Percentiles rank a stretch among this genome's conserved stretches.
phyloP scores from a whole-genome alignment of 2,113 vertebrate genomes.

The Cyphomyrus discorhynchus region DNA sequence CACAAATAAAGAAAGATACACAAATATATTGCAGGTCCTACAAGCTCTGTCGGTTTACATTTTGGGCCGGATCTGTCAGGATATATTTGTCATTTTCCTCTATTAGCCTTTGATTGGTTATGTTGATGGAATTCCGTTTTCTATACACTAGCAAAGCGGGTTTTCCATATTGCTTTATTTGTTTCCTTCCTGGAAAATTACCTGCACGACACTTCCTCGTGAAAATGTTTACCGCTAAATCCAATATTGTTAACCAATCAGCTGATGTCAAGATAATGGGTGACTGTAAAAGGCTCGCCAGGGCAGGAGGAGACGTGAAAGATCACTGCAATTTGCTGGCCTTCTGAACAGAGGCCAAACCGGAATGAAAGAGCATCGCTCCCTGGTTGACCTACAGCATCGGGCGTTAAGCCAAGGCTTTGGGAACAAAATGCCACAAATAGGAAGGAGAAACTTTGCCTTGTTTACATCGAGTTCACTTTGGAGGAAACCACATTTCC shows the following conservation, averaged over 20 bases:
- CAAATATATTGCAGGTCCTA: neutral
- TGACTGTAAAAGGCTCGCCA: neutral
- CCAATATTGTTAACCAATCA: conserved; percentile 2
- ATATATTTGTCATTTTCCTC: neutral
- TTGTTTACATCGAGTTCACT: neutral
- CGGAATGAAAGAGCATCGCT: neutral
- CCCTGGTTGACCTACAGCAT: neutral
- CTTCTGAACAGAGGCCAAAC: neutral
- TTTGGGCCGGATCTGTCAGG: neutral
- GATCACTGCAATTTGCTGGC: neutral
- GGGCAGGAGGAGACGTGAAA: neutral
- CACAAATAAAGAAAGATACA: neutral
- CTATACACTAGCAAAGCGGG: neutral
- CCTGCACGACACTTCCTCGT: neutral
- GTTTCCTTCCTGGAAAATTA: neutral
- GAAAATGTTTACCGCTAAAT: neutral
- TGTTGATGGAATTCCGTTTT: neutral
- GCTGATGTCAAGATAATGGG: neutral
- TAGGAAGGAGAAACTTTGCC: neutral
- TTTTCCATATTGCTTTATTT: neutral
- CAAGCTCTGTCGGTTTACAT: neutral
- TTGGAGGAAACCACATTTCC: neutral
- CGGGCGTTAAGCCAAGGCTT: neutral
- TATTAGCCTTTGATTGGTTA: neutral
- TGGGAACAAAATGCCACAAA: neutral